A percentile compares a stretch with the other conserved stretches of the same genome.
These are phyloP conservation scores for Amphilophus citrinellus DNA, from an alignment of 2,113 vertebrate genomes.

Conservation along the genomic window DNA sequence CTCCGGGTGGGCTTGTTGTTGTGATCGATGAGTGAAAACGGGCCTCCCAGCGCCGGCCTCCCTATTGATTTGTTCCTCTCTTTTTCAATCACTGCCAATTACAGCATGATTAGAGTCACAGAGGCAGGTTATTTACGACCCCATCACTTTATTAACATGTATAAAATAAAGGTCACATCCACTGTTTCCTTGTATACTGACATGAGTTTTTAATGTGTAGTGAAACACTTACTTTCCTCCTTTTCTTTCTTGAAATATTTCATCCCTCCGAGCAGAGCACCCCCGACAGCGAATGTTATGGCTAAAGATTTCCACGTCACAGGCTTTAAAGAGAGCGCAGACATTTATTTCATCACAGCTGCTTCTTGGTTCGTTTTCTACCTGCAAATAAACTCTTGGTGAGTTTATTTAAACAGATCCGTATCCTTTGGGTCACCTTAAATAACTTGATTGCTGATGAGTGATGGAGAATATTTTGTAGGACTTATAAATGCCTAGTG, in stretches of 20 bases:
- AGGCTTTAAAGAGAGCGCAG: slow-evolving; percentile 78
- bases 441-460: rapidly evolving
- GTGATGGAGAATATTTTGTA: not conserved
- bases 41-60: slow-evolving; percentile 90
- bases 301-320: slow-evolving; percentile 95
- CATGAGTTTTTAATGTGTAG: not conserved
- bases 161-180: too few species aligned
- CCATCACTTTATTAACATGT: not conserved
- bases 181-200: too few species aligned
- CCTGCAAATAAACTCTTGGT: not conserved
- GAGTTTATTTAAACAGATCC: not conserved
- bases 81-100: slow-evolving; percentile 85
- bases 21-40: slow-evolving; percentile 90
- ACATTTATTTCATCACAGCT: not conserved
- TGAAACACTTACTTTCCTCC: slow-evolving; percentile 83
- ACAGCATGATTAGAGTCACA: not conserved
- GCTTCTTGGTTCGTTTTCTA: not conserved
- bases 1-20: slow-evolving; percentile 84
- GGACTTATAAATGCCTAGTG: too few species aligned
- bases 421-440: not conserved
- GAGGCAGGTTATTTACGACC: not conserved
- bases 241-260: slow-evolving; percentile 90
- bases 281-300: slow-evolving; percentile 88
- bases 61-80: slow-evolving; percentile 88
- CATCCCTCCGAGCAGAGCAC: slow-evolving; percentile 87